phyloP scores from a whole-genome alignment of 2,113 vertebrate genomes.

The Condylura cristata region DNA sequence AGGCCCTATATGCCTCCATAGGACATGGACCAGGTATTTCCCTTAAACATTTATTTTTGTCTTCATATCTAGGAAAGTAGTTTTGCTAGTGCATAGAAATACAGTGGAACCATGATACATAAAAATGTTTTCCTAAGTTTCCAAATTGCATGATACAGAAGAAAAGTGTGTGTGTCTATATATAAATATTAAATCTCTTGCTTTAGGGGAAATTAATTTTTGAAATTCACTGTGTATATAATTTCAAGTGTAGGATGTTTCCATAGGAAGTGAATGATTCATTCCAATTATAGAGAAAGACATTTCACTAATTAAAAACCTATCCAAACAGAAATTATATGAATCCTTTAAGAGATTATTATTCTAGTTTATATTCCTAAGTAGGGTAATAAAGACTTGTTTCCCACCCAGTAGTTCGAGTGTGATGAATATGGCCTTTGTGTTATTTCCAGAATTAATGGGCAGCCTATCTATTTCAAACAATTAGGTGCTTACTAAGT shows the following conservation, averaged over 20 bases:
- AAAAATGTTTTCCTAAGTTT: conserved; percentile 8
- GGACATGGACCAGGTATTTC: neutral
- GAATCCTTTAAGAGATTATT: conserved; percentile 24
- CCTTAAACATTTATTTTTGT: conserved; percentile 17
- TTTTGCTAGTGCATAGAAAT: neutral
- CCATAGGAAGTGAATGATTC: conserved; percentile 56
- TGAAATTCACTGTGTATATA: neutral
- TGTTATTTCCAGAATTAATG: neutral
- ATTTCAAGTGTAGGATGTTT: conserved; percentile 23
- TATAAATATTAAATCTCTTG: neutral
- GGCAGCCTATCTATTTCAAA: neutral
- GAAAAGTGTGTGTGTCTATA: neutral
- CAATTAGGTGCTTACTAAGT: neutral
- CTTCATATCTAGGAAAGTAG: neutral
- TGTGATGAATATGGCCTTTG: neutral
- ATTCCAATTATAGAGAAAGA: conserved; percentile 72
- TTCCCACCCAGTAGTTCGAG: neutral
- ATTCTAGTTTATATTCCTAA: conserved; percentile 41
- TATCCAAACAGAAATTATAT: conserved; percentile 64
- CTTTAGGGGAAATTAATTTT: neutral
- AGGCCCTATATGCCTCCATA: neutral
- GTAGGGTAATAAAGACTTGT: neutral
- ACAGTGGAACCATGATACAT: neutral
- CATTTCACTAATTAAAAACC: conserved; percentile 74
- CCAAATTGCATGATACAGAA: neutral